Evolutionary conservation across 2,797 vertebrate species (phyloP).

Genomic region (Pogoniulus pusillus): DNA sequence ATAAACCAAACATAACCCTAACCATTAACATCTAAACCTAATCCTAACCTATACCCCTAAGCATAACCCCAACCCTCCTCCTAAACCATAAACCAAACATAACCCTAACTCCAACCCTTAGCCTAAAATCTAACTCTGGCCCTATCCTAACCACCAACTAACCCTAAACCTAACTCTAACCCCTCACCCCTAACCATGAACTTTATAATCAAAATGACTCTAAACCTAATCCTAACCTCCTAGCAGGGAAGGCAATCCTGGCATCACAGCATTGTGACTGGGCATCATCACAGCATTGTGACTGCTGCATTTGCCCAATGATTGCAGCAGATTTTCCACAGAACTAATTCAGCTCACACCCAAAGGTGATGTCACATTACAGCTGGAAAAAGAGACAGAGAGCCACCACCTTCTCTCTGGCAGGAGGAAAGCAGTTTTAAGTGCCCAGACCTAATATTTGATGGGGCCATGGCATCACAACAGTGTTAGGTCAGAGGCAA

Average conservation of each 20-base stretch:
- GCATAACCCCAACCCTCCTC: neutral
- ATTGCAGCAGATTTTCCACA: neutral
- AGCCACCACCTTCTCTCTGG: neutral
- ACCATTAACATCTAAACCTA: no score
- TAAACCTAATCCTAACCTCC: no score
- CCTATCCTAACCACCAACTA: no score
- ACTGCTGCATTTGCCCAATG: neutral
- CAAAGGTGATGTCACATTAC: neutral
- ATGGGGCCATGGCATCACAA: neutral
- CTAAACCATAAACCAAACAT: neutral
- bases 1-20: no score
- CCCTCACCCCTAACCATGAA: no score
- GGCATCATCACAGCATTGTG: neutral
- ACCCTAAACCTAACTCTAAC: no score
- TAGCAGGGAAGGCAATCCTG: neutral
- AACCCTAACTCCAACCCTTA: no score
- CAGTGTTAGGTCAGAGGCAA: neutral
- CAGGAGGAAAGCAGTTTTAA: neutral
- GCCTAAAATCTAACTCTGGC: no score
- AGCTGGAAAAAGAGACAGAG: neutral
- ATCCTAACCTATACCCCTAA: neutral
- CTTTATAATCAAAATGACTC: no score
- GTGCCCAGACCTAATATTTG: neutral
- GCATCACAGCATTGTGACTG: neutral
- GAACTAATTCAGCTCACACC: neutral